A percentile compares a stretch with the other conserved stretches of the same genome.
These are phyloP conservation scores for Hippocampus guttulatus DNA, from an alignment of 2,113 vertebrate genomes.

Conservation along the genomic window DNA sequence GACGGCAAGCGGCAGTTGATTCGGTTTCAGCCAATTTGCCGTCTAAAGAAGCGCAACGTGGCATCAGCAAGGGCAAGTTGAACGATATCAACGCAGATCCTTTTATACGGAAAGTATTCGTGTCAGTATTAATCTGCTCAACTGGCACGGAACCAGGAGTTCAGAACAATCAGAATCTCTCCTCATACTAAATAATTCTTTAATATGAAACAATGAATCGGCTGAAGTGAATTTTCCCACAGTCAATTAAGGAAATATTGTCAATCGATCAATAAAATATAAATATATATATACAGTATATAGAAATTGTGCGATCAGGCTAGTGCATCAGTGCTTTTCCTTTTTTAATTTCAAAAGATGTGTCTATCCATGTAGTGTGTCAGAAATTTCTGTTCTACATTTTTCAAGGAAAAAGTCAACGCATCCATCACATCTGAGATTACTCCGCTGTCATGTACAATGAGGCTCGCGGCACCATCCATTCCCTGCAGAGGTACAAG, in stretches of 20 bases:
- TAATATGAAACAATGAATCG: too few relatives aligned
- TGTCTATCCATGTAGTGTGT: background rate
- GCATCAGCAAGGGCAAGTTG: background rate
- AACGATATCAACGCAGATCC: background rate
- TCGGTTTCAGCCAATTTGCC: too few relatives aligned
- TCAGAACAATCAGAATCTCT: background rate
- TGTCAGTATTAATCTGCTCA: background rate
- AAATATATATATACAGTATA: background rate
- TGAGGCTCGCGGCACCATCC: background rate
- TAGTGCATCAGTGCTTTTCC: background rate
- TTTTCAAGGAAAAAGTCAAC: background rate
- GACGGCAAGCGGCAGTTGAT: too few relatives aligned
- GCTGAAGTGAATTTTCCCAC: too few relatives aligned
- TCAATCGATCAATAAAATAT: too few relatives aligned
- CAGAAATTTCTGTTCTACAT: background rate
- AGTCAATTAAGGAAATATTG: too few relatives aligned
- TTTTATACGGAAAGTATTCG: background rate
- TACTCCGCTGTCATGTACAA: background rate
- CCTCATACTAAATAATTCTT: background rate
- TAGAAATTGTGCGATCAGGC: background rate
- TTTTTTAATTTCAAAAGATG: background rate
- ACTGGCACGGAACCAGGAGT: background rate
- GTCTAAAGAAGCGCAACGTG: too few relatives aligned
- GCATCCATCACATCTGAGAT: slow-evolving; percentile 1
- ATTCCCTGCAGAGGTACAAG: slow-evolving; percentile 4